phyloP scores from a whole-genome alignment of 1,140 invertebrate species.

The Sitobion miscanthi region DNA sequence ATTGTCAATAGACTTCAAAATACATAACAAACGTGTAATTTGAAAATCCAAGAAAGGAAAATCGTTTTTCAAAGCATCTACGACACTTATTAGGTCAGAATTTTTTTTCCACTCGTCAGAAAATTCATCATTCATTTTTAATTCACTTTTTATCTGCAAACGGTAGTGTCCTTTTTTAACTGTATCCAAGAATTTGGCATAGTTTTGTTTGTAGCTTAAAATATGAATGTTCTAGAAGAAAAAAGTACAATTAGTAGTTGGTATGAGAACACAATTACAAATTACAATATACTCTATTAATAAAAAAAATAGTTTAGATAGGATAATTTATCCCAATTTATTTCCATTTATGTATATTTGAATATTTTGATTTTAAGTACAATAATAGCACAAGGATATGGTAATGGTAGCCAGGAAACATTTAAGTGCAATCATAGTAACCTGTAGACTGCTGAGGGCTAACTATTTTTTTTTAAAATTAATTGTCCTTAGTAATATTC shows the following conservation, averaged over 20 bases:
- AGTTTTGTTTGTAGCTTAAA: slow-evolving; percentile 25
- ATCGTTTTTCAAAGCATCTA: slow-evolving; percentile 47
- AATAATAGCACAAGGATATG: too few species aligned
- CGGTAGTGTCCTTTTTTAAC: slow-evolving; percentile 28
- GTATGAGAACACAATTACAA: not conserved
- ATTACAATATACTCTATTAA: too few species aligned
- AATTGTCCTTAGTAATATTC: not conserved
- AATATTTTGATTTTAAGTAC: too few species aligned
- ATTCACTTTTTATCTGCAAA: slow-evolving; percentile 29
- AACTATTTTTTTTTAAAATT: too few species aligned
- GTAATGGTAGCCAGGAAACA: too few species aligned
- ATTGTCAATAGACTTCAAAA: slow-evolving; percentile 24
- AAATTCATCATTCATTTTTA: slow-evolving; percentile 34
- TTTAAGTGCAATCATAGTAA: too few species aligned
- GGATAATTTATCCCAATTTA: too few species aligned
- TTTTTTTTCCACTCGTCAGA: slow-evolving; percentile 18
- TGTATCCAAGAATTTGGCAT: slow-evolving; percentile 17
- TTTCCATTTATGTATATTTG: too few species aligned
- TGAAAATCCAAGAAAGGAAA: slow-evolving; percentile 34
- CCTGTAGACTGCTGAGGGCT: too few species aligned
- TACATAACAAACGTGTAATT: slow-evolving; percentile 25
- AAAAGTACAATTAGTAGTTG: not conserved
- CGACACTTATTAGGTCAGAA: slow-evolving; percentile 25
- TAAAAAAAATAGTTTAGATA: not conserved
- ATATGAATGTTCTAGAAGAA: slow-evolving; percentile 30